phyloP scores from a whole-genome alignment of 2,113 vertebrate species.

The cat (Felis catus) region DNA sequence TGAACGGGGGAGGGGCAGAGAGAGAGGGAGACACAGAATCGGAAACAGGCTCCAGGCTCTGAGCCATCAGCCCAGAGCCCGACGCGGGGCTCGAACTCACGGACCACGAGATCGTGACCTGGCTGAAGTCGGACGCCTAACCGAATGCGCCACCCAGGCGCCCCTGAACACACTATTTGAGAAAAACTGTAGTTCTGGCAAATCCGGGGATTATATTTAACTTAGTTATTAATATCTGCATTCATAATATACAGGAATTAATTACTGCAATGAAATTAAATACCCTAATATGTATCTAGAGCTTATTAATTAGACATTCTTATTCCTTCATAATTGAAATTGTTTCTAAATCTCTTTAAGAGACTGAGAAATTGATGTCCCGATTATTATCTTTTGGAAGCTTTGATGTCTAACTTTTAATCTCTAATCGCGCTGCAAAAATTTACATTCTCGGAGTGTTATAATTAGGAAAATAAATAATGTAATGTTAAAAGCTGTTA shows the following conservation, averaged over 20 bases:
- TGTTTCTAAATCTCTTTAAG: conserved; percentile 57
- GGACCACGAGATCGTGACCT: too few relatives aligned
- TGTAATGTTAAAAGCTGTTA: background rate
- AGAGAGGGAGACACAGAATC: too few relatives aligned
- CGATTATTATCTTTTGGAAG: conserved; percentile 59
- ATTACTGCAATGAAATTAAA: conserved; percentile 73
- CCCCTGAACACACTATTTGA: background rate
- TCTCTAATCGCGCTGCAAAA: conserved; percentile 52
- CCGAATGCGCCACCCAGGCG: too few relatives aligned
- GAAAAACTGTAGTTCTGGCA: background rate
- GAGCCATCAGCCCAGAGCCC: too few relatives aligned
- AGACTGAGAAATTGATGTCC: conserved; percentile 59
- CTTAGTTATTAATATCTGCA: conserved; percentile 59
- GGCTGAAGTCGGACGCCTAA: too few relatives aligned
- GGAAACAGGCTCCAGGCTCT: too few relatives aligned
- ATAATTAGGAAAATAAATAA: conserved; percentile 69
- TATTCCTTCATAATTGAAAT: conserved; percentile 70
- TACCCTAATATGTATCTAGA: conserved; percentile 54
- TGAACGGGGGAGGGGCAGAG: too few relatives aligned
- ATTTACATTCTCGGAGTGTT: conserved; percentile 50
- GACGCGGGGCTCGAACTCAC: too few relatives aligned
- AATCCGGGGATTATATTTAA: background rate
- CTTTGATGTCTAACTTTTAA: conserved; percentile 70
- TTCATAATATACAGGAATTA: conserved; percentile 72
- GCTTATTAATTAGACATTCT: conserved; percentile 70